phyloP scores from a whole-genome alignment of 64 coral and sea anemone species.

The Catalaphyllia jardinei region DNA sequence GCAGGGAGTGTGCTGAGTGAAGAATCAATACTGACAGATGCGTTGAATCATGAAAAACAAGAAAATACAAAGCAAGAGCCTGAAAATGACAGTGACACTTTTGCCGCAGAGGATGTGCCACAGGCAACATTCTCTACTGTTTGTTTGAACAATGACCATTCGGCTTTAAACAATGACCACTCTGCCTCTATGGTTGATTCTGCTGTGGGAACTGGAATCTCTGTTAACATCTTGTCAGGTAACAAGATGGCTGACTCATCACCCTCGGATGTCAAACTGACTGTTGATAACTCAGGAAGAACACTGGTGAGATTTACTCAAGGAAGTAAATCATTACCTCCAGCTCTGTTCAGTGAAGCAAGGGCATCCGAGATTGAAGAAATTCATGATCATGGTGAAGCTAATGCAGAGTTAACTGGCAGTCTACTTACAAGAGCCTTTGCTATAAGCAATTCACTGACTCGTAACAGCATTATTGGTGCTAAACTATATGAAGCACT shows the following conservation, averaged over 20 bases:
- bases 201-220: not conserved
- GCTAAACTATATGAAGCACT: constrained; percentile 12
- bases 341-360: not conserved
- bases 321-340: not conserved
- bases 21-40: not conserved
- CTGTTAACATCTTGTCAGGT: not conserved
- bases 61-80: not conserved
- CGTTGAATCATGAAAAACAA: not conserved
- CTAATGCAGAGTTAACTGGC: too few species aligned
- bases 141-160: too few species aligned
- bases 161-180: not conserved
- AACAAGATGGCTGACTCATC: not conserved
- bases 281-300: constrained; percentile 16
- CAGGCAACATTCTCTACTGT: not conserved
- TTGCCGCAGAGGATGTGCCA: not conserved
- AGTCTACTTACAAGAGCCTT: not conserved
- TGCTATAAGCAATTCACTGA: not conserved
- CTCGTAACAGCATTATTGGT: not conserved
- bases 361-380: not conserved
- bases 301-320: constrained; percentile 22
- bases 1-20: not conserved
- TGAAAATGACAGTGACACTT: not conserved
- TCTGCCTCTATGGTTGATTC: not conserved
- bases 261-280: constrained; percentile 7
- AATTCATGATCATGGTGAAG: not conserved